Conservation (phyloP, 2,113 vertebrate genomes). For the Pan troglodytes region DNA sequence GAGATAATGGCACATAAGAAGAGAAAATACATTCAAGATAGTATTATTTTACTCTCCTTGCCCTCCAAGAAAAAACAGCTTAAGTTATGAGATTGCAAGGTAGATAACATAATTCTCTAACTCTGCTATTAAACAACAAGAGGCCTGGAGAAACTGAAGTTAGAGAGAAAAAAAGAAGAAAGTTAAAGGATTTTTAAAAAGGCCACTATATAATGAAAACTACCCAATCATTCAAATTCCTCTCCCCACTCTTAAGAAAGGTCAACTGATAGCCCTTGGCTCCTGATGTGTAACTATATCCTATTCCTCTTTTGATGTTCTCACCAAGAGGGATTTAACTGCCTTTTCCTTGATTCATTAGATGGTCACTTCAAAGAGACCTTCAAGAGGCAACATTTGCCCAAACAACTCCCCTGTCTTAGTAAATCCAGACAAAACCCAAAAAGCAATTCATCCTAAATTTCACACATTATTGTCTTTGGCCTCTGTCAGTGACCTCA, state of each 20-base stretch:
- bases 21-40: background rate
- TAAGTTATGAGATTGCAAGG: background rate
- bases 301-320: slow-evolving; percentile 74
- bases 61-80: background rate
- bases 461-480: slow-evolving; percentile 71
- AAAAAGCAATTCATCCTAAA: slow-evolving; percentile 69
- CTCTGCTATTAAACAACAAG: background rate
- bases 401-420: slow-evolving; percentile 62
- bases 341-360: slow-evolving; percentile 70
- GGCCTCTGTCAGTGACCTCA: slow-evolving; percentile 67
- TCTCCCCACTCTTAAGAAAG: slow-evolving; percentile 52
- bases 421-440: slow-evolving; percentile 63
- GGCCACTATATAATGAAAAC: slow-evolving; percentile 8
- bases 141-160: background rate
- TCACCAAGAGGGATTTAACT: slow-evolving; percentile 66
- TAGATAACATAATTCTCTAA: background rate
- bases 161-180: background rate
- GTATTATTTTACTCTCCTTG: background rate
- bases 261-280: slow-evolving; percentile 66
- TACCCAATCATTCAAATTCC: slow-evolving; percentile 28
- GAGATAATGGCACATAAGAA: background rate
- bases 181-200: background rate
- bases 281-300: slow-evolving; percentile 63
- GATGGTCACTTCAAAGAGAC: slow-evolving; percentile 75
- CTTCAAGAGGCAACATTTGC: slow-evolving; percentile 62